Conservation (phyloP, 2,797 vertebrate species). For the Urosaurus nigricauda region DNA sequence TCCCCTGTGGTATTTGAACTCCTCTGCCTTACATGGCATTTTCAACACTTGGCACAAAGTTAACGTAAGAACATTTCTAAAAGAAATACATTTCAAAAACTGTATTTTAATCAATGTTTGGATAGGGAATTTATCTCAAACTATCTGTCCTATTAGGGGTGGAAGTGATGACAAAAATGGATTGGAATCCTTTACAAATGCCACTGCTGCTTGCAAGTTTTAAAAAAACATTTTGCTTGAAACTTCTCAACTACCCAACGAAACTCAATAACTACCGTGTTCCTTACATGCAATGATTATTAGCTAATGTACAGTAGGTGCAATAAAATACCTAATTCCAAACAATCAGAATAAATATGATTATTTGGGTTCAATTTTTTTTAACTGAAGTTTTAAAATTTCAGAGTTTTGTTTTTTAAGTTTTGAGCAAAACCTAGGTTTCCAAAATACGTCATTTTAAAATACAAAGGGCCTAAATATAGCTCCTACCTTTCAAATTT, state of each 20-base stretch:
- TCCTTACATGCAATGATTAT: rapidly evolving
- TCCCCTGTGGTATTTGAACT: conserved; percentile 17
- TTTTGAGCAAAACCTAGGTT: not conserved
- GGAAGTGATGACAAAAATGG: conserved; percentile 29
- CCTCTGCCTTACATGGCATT: conserved; percentile 25
- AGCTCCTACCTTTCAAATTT: not conserved
- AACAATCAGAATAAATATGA: rapidly evolving
- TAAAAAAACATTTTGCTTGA: not conserved
- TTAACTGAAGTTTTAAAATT: conserved; percentile 3
- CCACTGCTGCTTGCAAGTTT: not conserved
- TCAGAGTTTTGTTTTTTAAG: not conserved
- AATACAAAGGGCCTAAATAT: not conserved
- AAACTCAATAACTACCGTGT: conserved; percentile 36
- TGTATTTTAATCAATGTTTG: conserved; percentile 52
- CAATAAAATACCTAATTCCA: conserved; percentile 25
- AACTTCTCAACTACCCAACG: conserved; percentile 45
- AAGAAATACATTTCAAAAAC: conserved; percentile 46
- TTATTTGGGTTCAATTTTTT: not conserved
- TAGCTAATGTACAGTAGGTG: not conserved
- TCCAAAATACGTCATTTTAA: not conserved
- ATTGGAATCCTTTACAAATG: not conserved
- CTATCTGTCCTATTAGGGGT: not conserved
- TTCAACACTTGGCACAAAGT: conserved; percentile 40
- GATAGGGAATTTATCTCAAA: conserved; percentile 45
- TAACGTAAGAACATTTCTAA: conserved; percentile 14